Evolutionary conservation across 2,888 invertebrate genomes (phyloP).

Genomic region (Glyphotaelius pellucidus): DNA sequence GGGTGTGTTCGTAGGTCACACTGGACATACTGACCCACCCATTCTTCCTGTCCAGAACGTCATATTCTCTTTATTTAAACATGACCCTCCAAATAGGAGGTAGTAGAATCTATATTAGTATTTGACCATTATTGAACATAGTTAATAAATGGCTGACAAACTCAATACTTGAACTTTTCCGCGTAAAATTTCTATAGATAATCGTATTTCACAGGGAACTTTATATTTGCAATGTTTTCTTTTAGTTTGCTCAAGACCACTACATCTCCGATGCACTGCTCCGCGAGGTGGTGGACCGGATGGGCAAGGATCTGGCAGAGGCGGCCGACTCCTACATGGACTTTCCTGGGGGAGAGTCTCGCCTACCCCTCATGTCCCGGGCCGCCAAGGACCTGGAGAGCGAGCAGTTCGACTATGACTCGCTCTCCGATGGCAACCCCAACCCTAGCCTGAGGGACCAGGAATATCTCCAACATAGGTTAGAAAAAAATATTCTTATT

Average conservation of each 20-base stretch:
- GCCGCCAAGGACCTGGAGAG: constrained; percentile 79
- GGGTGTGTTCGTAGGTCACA: no score
- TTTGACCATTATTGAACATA: no score
- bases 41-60: no score
- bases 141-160: no score
- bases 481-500: neutral
- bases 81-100: no score
- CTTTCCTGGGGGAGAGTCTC: constrained; percentile 77
- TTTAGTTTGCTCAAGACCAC: constrained; percentile 75
- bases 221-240: neutral
- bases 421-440: constrained; percentile 82
- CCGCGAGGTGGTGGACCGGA: constrained; percentile 86
- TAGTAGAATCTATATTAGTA: no score
- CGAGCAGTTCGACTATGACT: constrained; percentile 85
- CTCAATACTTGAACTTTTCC: no score
- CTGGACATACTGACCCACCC: no score
- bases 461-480: constrained; percentile 91
- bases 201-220: neutral
- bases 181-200: no score
- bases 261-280: constrained; percentile 84
- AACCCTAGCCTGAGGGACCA: constrained; percentile 91
- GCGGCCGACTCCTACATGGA: constrained; percentile 82
- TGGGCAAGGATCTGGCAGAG: constrained; percentile 86
- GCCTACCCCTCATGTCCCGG: constrained; percentile 75
- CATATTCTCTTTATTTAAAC: no score